Base-by-base conservation (phyloP, 2,888 invertebrate species). In the Rhodophaea formosa region DNA sequence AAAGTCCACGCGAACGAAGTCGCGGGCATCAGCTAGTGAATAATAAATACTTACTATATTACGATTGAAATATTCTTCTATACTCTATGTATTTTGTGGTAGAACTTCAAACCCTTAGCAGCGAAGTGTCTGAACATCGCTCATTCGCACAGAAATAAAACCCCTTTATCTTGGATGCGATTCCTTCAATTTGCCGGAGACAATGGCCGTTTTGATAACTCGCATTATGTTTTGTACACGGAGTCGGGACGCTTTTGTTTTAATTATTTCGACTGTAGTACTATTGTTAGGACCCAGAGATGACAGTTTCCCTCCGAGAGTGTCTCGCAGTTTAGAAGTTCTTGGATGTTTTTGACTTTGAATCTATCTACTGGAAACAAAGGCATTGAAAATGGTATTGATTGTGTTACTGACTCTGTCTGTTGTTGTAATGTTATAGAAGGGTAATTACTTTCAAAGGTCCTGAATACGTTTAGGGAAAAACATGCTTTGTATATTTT, bases 21-120 rank as follows among this genome's bases (percentile, higher is more conserved):
- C n/a, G n/a, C n/a, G n/a, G n/a, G n/a, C n/a, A n/a, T n/a, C n/a
- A n/a, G n/a, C n/a, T n/a, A n/a, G n/a, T n/a, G n/a, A n/a, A n/a
- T n/a, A n/a, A n/a, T n/a, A n/a, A n/a, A n/a, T n/a, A n/a, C n/a
- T n/a, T n/a, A n/a, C n/a, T n/a, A n/a, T n/a, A n/a, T n/a, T n/a
- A n/a, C n/a, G n/a, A n/a, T n/a, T n/a, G n/a, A n/a, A n/a, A n/a
- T n/a, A 39, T 39, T 39, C 12, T 39, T 39, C 39, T 39, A 12
- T 2, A n/a, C 39, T 39, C 6, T 5, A 35, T n/a, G 12, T 39
- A 39, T n/a, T 39, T 39, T 10, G 39, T 39, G 39, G 74, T 74
- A 62, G 72, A 83, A 82, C 77, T 86, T 82, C 73, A 78, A 80
- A 78, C 74, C 76, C 71, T 79, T 75, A 75, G 68, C 69, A 62